Evolutionary conservation across 2,797 vertebrate species (phyloP).

Genomic region (Todus mexicanus): DNA sequence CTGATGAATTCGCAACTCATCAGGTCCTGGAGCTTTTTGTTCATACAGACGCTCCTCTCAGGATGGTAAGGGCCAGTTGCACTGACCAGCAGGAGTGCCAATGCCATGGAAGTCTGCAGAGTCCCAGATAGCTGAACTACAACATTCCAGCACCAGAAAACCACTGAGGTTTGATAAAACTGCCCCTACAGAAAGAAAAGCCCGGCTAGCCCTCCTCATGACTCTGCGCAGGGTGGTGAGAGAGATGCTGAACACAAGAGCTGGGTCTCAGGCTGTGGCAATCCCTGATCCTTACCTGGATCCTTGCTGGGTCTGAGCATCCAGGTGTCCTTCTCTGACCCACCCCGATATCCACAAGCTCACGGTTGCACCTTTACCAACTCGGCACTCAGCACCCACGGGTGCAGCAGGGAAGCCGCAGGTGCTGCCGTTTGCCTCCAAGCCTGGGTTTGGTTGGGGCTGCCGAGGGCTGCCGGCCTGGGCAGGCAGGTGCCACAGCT

Average conservation of each 20-base stretch:
- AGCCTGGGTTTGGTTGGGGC: background rate
- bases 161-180: rapidly evolving
- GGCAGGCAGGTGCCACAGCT: background rate
- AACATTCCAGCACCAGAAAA: background rate
- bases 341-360: background rate
- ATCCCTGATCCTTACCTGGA: background rate
- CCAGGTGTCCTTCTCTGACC: rapidly evolving
- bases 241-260: background rate
- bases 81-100: too few species aligned
- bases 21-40: background rate
- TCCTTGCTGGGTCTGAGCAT: background rate
- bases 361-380: background rate
- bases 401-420: background rate
- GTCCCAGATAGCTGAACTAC: background rate
- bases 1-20: background rate
- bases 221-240: too few species aligned
- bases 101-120: background rate
- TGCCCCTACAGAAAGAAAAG: background rate
- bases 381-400: rapidly evolving
- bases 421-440: background rate
- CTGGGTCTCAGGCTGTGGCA: background rate
- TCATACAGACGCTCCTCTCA: background rate
- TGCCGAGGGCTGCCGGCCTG: rapidly evolving
- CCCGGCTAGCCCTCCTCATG: background rate
- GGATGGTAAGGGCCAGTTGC: background rate